Base-by-base conservation (phyloP, 2,888 invertebrate genomes). In the Sabatieria punctata region DNA sequence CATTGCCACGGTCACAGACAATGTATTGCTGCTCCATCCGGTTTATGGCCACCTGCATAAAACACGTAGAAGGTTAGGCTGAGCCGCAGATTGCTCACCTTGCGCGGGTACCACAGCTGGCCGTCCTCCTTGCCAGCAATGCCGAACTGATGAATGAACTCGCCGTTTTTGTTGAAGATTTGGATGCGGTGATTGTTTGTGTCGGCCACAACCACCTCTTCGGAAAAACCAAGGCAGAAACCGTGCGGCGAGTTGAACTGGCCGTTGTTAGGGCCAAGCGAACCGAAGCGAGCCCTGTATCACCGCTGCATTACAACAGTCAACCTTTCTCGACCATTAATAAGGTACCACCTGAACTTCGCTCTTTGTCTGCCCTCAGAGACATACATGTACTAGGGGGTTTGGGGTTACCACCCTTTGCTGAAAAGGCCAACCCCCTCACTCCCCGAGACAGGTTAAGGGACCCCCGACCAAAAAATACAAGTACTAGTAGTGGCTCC, bases 191-290 rank as follows among this genome's bases (percentile, higher is more conserved):
- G 91, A 68, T 91, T 91, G 66, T 91, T 88, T 4, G 91, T 91
- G 66, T 91, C 70, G 27, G 54, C 54, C 26, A 55, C 91, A 22
- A 91, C 89, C 59, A 91, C 83, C 55, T 93, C 89, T 63, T 91
- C 89, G 67, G 91, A 89, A 45, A 80, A 76, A 30, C 91, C 89
- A 52, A 93, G 75, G 64, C 91, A 93, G 68, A 93, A 93, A 40
- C 91, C 91, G 68, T 93, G 91, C 0, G 91, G 91, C 1, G 91
- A 89, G 70, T 88, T 89, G 63, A 93, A 91, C 70, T 91, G 89
- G 21, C 85, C 83, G 65, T 85, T 85, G 51, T 81, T 81, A 4
- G 38, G 8, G 8, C 38, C 38, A 13, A 38, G n/a, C 11, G 15
- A 18, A 8, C 38, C 38, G 19, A 38, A 38, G 11, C 19, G 11